A percentile compares a stretch with the other conserved stretches of the same genome.
These are phyloP conservation scores for Megalonaias nervosa DNA, from an alignment of 1,140 invertebrate species.

Conservation along the genomic window DNA sequence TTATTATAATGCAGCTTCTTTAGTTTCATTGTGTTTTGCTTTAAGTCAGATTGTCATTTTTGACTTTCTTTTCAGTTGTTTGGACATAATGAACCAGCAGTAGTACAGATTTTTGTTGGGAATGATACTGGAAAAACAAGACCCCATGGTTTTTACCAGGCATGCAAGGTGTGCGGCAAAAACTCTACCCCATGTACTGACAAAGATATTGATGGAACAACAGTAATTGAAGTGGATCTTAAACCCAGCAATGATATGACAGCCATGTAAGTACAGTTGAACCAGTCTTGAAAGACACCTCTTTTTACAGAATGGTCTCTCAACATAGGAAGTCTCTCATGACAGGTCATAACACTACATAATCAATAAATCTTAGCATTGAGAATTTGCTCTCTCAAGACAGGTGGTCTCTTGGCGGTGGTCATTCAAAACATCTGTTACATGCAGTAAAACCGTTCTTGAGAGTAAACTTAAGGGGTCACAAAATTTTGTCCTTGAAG, in stretches of 20 bases:
- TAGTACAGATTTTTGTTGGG: slow-evolving; percentile 94
- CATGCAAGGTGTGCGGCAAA: slow-evolving; percentile 95
- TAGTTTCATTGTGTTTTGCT: not conserved
- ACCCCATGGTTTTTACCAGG: slow-evolving; percentile 96
- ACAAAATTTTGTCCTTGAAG: too few relatives aligned
- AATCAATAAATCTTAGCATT: too few relatives aligned
- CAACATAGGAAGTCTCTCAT: too few relatives aligned
- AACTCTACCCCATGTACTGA: slow-evolving; percentile 95
- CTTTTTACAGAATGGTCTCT: too few relatives aligned
- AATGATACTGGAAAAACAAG: slow-evolving; percentile 87
- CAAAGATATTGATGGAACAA: slow-evolving; percentile 89
- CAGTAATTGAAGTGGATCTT: slow-evolving; percentile 93
- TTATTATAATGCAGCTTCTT: not conserved
- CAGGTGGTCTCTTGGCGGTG: too few relatives aligned
- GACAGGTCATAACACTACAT: too few relatives aligned
- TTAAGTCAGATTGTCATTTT: not conserved
- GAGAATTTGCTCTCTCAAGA: too few relatives aligned
- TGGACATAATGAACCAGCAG: slow-evolving; percentile 88
- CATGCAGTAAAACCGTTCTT: too few relatives aligned
- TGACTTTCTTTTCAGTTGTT: slow-evolving; percentile 75
- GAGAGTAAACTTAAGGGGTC: too few relatives aligned
- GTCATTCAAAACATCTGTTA: too few relatives aligned
- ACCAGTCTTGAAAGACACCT: not conserved
- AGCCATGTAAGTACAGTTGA: slow-evolving; percentile 76
- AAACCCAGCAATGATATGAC: slow-evolving; percentile 92